Evolutionary conservation across 2,113 vertebrate species (phyloP).

Genomic region (Anolis carolinensis): DNA sequence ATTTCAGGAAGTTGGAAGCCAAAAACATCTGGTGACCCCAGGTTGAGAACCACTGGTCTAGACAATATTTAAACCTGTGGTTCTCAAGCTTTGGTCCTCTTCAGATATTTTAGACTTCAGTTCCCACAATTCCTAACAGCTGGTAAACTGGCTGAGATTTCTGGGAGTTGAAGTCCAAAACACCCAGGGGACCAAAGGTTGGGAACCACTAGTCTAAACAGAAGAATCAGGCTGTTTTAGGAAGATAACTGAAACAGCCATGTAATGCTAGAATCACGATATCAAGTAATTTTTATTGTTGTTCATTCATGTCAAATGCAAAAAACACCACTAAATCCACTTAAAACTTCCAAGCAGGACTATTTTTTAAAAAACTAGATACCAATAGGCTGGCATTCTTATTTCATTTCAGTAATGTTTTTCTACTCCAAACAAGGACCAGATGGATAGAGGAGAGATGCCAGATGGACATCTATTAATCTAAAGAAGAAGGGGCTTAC

Average conservation of each 20-base stretch:
- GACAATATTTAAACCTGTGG: no score
- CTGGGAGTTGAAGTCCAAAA: no score
- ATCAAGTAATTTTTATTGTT: neutral
- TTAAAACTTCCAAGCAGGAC: neutral
- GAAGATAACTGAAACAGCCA: neutral
- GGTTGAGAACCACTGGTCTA: no score
- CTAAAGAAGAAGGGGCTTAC: neutral
- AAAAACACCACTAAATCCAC: neutral
- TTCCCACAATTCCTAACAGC: no score
- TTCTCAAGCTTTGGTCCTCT: no score
- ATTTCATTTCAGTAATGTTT: neutral
- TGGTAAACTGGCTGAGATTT: no score
- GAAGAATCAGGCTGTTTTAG: neutral
- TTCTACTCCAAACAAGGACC: neutral
- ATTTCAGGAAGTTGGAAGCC: no score
- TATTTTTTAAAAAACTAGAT: neutral
- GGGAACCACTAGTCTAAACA: neutral
- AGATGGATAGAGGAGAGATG: neutral
- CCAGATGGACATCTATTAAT: slow-evolving; percentile 14
- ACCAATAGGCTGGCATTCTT: neutral
- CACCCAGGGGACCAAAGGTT: no score
- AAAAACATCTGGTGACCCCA: no score
- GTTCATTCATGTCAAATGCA: neutral
- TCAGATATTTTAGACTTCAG: no score
- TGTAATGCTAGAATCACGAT: neutral